A percentile compares a stretch with the other conserved stretches of the same genome.
These are phyloP conservation scores for Strigamia maritima DNA, from an alignment of 2,888 invertebrate species.

Conservation along the genomic window DNA sequence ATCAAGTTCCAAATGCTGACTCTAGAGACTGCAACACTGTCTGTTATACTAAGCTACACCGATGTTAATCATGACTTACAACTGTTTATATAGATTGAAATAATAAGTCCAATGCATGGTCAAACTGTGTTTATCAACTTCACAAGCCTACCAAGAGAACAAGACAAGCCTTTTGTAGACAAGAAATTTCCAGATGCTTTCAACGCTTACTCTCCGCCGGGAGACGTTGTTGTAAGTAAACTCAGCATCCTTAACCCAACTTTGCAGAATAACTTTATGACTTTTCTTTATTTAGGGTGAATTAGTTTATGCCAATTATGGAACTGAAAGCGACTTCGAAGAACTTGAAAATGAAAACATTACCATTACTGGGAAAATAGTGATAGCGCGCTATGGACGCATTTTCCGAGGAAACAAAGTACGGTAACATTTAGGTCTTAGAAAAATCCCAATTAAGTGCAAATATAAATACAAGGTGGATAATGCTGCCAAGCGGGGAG, in stretches of 20 bases:
- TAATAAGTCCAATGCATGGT: neutral
- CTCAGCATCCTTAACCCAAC: neutral
- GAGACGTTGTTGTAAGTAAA: neutral
- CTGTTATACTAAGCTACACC: too few relatives aligned
- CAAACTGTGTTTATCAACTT: neutral
- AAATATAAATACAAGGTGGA: conserved; percentile 46
- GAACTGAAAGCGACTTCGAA: conserved; percentile 52
- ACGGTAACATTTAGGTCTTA: conserved; percentile 36
- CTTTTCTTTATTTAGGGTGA: conserved; percentile 44
- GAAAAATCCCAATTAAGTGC: neutral
- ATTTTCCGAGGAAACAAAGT: conserved; percentile 56
- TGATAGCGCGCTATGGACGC: conserved; percentile 56
- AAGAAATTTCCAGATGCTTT: conserved; percentile 7
- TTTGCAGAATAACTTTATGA: neutral
- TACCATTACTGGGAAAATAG: conserved; percentile 53
- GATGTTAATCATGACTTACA: neutral
- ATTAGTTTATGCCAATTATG: conserved; percentile 54
- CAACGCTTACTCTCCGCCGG: neutral
- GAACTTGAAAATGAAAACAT: conserved; percentile 48
- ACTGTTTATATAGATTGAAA: neutral
- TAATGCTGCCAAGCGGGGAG: conserved; percentile 50
- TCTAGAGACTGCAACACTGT: too few relatives aligned
- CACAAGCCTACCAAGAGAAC: neutral
- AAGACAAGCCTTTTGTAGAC: neutral
- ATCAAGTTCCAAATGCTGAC: too few relatives aligned